Base-by-base conservation (phyloP, 2,113 vertebrate species). In the Dasypus novemcinctus region DNA sequence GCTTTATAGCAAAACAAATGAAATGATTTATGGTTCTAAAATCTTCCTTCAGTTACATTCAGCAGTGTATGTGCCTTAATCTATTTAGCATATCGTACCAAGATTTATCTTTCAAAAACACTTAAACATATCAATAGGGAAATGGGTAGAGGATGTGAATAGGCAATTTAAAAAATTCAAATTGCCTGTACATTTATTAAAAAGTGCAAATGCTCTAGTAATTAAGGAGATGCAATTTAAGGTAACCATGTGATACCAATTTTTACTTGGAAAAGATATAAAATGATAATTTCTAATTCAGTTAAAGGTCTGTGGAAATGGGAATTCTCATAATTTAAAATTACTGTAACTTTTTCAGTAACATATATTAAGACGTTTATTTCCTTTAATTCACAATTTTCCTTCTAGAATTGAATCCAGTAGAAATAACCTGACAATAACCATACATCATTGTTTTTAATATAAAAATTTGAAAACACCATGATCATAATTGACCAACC, bases 51-150 rank as follows among this genome's bases (percentile, higher is more conserved):
- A 63, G 46, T 38, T 69, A 36, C 43, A 49, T 66, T 85, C 72
- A 68, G 27, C 15, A 75, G 57, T 14, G 43, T 36, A 63, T 18
- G 20, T 25, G 17, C 20, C 59, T 82, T n/a, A 36, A 38, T 81
- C 68, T 86, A 11, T 54, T 57, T 91, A 87, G 63, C 21, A 36
- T 59, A 52, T 54, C 11, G 15, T 43, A 64, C 64, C 7, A 76
- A 43, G 43, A 81, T 33, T 90, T 87, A 76, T 27, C 57, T 93
- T 97, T 52, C 29, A 87, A 90, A 89, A 92, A 87, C 46, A 94
- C 38, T 63, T 59, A 80, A 86, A 74, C 7, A 5, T 63, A 84
- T 63, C 31, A 69, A 9, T 33, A 93, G 63, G 72, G 76, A 92
- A 72, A n/a, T 83, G 63, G 57, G 31, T 11, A 57, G 85, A 88